A percentile compares a stretch with the other conserved stretches of the same genome.
Evolutionary conservation across 2,113 vertebrate genomes (phyloP).

Genomic region (Ursus arctos): DNA sequence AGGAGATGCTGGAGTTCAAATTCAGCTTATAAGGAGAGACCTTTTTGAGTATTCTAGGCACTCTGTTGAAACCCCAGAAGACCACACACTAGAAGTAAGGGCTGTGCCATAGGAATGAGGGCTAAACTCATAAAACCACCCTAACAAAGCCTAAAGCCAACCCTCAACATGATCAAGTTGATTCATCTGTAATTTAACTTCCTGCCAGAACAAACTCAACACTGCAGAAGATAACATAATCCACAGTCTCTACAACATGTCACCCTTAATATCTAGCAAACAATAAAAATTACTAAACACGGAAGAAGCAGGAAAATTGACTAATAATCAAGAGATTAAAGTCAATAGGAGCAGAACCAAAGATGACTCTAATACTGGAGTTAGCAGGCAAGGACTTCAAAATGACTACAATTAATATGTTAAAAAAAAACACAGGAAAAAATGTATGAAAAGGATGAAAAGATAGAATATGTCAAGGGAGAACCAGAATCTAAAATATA

Average conservation of each 20-base stretch:
- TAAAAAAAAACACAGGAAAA: constrained; percentile 7
- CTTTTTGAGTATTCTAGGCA: neutral
- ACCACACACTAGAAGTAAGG: neutral
- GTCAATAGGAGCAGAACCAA: neutral
- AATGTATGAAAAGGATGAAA: neutral
- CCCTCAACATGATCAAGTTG: neutral
- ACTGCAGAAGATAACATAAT: neutral
- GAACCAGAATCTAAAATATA: neutral
- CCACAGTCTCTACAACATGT: neutral
- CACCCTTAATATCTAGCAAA: neutral
- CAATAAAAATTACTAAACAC: neutral
- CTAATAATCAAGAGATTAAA: neutral
- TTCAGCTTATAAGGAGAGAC: neutral
- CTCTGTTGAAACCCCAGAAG: neutral
- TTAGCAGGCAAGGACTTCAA: neutral
- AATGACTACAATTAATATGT: neutral
- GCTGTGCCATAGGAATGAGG: neutral
- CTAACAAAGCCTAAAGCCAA: neutral
- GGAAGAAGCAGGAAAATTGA: neutral
- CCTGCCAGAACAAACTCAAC: neutral
- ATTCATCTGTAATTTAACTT: neutral
- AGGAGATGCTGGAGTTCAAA: neutral
- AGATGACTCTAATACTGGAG: fast-evolving
- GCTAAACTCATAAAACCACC: neutral
- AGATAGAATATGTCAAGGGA: neutral